Evolutionary conservation across 2,113 vertebrate genomes (phyloP).

Genomic region (rabbit (Oryctolagus cuniculus)): DNA sequence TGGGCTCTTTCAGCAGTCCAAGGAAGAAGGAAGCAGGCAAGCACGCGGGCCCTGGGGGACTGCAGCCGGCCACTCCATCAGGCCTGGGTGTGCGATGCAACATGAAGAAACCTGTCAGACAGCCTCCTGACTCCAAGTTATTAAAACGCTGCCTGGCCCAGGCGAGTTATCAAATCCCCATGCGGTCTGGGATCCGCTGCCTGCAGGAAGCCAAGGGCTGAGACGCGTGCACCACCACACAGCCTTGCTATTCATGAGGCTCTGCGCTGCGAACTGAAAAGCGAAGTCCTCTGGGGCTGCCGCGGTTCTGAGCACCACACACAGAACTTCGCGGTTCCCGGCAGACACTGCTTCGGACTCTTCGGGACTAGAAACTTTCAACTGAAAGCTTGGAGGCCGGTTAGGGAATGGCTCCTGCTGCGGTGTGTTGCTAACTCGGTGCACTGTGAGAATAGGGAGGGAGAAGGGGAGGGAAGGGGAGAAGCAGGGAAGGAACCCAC

Average conservation of each 20-base stretch:
- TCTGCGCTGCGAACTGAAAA: not conserved
- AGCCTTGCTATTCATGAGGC: fast-evolving
- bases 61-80: too few relatives aligned
- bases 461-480: fast-evolving
- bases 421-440: not conserved
- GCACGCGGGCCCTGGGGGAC: not conserved
- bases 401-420: not conserved
- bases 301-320: not conserved
- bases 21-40: not conserved
- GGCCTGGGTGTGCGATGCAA: not conserved
- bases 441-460: not conserved
- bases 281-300: not conserved
- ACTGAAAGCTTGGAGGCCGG: not conserved
- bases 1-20: not conserved
- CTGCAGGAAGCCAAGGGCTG: fast-evolving
- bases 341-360: not conserved
- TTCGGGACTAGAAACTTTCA: not conserved
- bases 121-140: not conserved
- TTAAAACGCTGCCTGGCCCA: not conserved
- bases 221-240: fast-evolving
- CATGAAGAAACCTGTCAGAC: fast-evolving
- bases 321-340: not conserved
- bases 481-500: too few relatives aligned
- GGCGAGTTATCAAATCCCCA: not conserved
- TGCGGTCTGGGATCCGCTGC: not conserved